Conservation (phyloP, 1,140 invertebrate species). For the Dreissena polymorpha region DNA sequence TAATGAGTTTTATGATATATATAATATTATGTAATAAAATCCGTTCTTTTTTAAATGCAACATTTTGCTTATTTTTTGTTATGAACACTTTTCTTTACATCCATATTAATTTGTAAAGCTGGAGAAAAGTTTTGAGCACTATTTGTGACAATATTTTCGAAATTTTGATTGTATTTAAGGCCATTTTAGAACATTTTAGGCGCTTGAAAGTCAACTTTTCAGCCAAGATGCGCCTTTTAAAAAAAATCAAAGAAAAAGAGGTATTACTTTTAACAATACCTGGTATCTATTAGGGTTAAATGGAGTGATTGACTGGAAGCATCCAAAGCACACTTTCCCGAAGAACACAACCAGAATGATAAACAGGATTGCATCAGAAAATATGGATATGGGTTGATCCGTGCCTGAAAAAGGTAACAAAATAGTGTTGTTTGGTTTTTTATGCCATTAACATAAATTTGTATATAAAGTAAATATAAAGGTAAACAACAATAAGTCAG, state of each 20-base stretch:
- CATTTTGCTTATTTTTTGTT: no score
- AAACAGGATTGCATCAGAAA: conserved; percentile 81
- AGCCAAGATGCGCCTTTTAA: not conserved
- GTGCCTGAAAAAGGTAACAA: conserved; percentile 62
- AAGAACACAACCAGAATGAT: conserved; percentile 82
- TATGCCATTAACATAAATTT: not conserved
- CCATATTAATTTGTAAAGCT: not conserved
- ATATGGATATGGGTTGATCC: conserved; percentile 76
- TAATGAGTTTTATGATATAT: no score
- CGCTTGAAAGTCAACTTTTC: not conserved
- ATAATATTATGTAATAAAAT: no score
- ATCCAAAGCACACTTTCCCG: conserved; percentile 82
- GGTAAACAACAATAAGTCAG: not conserved
- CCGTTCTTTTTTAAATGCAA: no score
- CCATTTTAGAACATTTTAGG: not conserved
- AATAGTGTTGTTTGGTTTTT: not conserved
- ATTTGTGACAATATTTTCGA: not conserved
- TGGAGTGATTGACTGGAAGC: conserved; percentile 82
- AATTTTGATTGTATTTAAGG: not conserved
- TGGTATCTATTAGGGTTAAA: conserved; percentile 73
- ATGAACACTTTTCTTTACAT: no score
- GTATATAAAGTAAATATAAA: not conserved
- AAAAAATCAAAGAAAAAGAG: not conserved
- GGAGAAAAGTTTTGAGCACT: not conserved
- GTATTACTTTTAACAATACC: conserved; percentile 62